Base-by-base conservation (phyloP, 2,888 invertebrate species). In the Cataglyphis cursor region DNA sequence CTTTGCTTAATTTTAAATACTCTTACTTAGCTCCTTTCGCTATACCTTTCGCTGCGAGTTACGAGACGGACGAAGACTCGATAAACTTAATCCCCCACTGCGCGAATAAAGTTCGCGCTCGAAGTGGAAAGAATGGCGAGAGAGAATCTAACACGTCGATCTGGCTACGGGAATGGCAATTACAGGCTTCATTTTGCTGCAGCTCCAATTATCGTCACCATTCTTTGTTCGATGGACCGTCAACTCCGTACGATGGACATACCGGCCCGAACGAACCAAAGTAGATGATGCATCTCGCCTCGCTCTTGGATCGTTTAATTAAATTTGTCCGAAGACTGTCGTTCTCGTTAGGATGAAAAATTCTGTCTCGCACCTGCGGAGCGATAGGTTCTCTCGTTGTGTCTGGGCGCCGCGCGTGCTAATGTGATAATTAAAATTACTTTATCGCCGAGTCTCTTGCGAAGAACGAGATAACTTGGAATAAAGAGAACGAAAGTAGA, bases 371-470 rank as follows among this genome's bases (percentile, higher is more conserved):
- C 64, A 81, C 24, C 64, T 54, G 61, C 28, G 28, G 41, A 24
- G 15, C 73, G 44, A 38, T 28, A 59, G 54, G 15, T 44, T 28
- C 24, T 28, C 48, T 21, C 28, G 66, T 51, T 54, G 62, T 81
- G 62, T 81, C 70, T 87, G 72, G n/a, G 38, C 57, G 75, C 48
- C 51, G 28, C 57, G 31, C 57, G 64, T 28, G 85, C 74, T 88
- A 90, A 90, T 91, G 85, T 83, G 91, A 88, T 91, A 90, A 90
- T 90, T 91, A 88, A 89, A 90, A 90, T 90, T 89, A 88, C 85
- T 87, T 88, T 86, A 85, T 88, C 85, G 72, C 66, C 81, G 62
- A 54, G 76, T 35, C 54, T 72, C 57, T 18, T 18, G 21, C 35
- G 54, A 62, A 82, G 38, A 38, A n/a, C 35, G 35, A 72, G 18